Percentiles rank a stretch among this genome's conserved stretches.
Conservation (phyloP, 2,888 invertebrate species). For the Calameuta filiformis region DNA sequence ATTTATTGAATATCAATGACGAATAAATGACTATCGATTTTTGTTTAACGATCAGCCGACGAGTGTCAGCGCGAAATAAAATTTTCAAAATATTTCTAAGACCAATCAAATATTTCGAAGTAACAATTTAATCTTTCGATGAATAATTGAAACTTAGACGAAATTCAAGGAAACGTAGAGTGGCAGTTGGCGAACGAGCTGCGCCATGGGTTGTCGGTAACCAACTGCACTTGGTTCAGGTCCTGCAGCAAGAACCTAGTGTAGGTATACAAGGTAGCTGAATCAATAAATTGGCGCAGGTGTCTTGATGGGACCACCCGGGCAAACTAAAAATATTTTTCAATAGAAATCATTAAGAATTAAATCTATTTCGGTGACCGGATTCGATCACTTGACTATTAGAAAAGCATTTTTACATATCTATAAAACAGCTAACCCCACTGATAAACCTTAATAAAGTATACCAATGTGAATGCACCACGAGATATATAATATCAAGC, state of each 20-base stretch:
- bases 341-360: neutral
- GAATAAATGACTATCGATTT: neutral
- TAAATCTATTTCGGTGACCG: neutral
- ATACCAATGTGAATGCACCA: neutral
- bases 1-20: neutral
- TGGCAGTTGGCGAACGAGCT: slow-evolving; percentile 41
- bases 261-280: slow-evolving; percentile 8
- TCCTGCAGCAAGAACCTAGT: slow-evolving; percentile 31
- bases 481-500: neutral
- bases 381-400: neutral
- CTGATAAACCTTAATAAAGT: neutral
- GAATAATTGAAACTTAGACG: neutral
- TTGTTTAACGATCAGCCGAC: neutral
- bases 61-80: neutral
- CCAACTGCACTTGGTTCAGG: slow-evolving; percentile 42
- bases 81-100: neutral
- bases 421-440: neutral
- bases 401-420: neutral
- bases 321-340: neutral
- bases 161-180: slow-evolving; percentile 5
- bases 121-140: neutral
- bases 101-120: neutral
- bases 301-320: slow-evolving; percentile 14
- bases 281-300: slow-evolving; percentile 39
- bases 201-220: slow-evolving; percentile 37